Evolutionary conservation across 2,888 invertebrate genomes (phyloP), one percentile per base, ranked within the genome.

Genomic region (Epistrophella euchroma): DNA sequence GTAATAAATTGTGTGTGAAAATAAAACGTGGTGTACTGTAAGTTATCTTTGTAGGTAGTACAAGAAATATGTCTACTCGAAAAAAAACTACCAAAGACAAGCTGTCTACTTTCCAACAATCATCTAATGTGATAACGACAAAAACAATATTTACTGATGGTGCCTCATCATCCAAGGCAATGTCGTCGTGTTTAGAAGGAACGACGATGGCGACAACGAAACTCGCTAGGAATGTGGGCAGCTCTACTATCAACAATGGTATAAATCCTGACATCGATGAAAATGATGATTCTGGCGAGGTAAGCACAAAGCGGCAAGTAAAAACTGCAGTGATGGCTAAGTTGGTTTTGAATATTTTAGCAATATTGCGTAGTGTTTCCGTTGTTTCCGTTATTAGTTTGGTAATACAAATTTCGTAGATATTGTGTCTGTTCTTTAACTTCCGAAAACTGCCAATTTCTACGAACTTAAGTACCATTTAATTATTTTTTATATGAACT

Each of bases 271-370:
- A 80, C 43, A 22, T 13, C 37, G 71, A 79, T 47, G 84, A 79
- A 40, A 71, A 75, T 40, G 84, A 84, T 71, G 82, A 83, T 60
- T 83, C 82, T 68, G 35, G 76, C 17, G 84, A 84, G 66, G 84
- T 84, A 72, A 75, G 84, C 43, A 19, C 58, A n/a, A 55, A 28
- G 2, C 9, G 2, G 22, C 2, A 25, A 55, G 4, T 11, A 5
- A n/a, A 55, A 55, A 15, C 7, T 55, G 52, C 52, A 50, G 17
- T 45, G 17, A n/a, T 25, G 4, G 32, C 32, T 32, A 28, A 43
- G 4, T 45, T 45, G n/a, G 43, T 2, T 3, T n/a, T 50, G 11
- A 50, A 5, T 22, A 22, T 50, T 22, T 19, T 13, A 19, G 11
- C 47, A 19, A 13, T n/a, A n/a, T n/a, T n/a, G n/a, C n/a, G n/a